Percentiles rank a stretch among this genome's conserved stretches.
Conservation (phyloP, 2,888 invertebrate species). For the Trachelus stipa region DNA sequence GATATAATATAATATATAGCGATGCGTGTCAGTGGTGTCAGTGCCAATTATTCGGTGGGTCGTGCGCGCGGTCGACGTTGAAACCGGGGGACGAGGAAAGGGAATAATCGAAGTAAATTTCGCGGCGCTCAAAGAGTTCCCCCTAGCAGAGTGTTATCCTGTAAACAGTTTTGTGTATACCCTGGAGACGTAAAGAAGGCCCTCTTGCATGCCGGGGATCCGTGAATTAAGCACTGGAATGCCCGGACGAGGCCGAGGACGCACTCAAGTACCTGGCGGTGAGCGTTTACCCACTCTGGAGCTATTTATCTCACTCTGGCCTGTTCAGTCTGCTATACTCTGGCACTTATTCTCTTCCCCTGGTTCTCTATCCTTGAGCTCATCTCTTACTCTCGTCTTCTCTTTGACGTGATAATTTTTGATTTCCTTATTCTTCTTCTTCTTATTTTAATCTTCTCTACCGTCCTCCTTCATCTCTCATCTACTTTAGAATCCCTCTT, state of each 20-base stretch:
- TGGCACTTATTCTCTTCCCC: slow-evolving; percentile 9
- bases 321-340: slow-evolving; percentile 6
- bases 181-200: not conserved
- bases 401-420: too few species aligned
- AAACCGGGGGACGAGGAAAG: slow-evolving; percentile 16
- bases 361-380: not conserved
- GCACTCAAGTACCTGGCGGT: slow-evolving; percentile 36
- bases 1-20: slow-evolving; percentile 28
- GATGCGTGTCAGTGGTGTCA: slow-evolving; percentile 30
- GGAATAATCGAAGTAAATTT: slow-evolving; percentile 11
- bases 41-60: slow-evolving; percentile 37
- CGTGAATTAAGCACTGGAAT: slow-evolving; percentile 23
- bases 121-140: not conserved
- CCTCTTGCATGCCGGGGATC: too few species aligned
- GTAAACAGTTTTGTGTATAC: slow-evolving; percentile 4
- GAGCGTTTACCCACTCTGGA: slow-evolving; percentile 32
- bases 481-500: not conserved
- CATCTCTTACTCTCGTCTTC: not conserved
- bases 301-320: slow-evolving; percentile 4
- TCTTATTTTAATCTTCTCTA: slow-evolving; percentile 1
- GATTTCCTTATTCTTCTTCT: not conserved
- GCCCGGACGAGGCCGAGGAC: slow-evolving; percentile 29
- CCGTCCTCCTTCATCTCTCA: not conserved
- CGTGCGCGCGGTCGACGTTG: slow-evolving; percentile 24
- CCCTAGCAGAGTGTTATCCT: slow-evolving; percentile 9